Conservation (phyloP, 2,113 vertebrate genomes). For the Heterocephalus glaber region DNA sequence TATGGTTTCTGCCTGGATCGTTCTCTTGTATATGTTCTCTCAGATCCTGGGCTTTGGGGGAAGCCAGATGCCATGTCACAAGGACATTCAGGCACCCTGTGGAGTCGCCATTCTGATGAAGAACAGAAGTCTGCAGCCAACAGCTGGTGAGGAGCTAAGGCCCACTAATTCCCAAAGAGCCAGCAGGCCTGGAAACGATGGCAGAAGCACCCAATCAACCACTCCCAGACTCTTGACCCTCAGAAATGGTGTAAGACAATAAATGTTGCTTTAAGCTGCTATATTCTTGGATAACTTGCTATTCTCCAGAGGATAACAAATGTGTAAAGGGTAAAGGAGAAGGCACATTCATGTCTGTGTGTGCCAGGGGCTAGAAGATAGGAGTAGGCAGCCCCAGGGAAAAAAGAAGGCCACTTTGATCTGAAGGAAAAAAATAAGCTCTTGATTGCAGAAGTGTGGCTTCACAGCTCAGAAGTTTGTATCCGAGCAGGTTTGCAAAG, state of each 20-base stretch:
- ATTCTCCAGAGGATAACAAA: background rate
- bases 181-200: background rate
- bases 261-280: background rate
- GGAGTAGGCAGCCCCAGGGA: no score
- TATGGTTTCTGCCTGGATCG: background rate
- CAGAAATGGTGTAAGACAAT: background rate
- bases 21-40: background rate
- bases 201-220: background rate
- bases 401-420: background rate
- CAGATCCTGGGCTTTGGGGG: background rate
- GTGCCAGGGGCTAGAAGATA: background rate
- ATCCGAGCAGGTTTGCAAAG: background rate
- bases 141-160: background rate
- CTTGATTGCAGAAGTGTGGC: background rate
- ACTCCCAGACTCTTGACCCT: background rate
- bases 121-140: no score
- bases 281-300: background rate
- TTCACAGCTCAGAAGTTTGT: background rate
- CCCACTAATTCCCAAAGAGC: no score
- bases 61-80: background rate
- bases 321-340: background rate
- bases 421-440: background rate
- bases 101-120: background rate
- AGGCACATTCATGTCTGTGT: background rate
- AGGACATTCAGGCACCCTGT: background rate